phyloP scores from a whole-genome alignment of 1,140 invertebrate genomes.

The Teleopsis dalmanni region DNA sequence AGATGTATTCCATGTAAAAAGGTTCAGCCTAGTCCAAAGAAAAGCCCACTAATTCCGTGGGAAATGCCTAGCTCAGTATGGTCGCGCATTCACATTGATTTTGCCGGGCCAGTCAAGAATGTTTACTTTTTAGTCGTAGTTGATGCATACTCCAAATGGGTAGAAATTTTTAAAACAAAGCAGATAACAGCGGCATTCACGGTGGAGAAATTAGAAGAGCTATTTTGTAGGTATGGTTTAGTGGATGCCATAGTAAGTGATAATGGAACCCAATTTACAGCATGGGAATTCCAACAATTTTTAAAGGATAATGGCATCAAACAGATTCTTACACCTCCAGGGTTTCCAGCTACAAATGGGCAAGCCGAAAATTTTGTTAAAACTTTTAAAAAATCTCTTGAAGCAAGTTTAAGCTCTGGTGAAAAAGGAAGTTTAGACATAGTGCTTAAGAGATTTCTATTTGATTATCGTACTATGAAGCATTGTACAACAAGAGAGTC shows the following conservation, averaged over 20 bases:
- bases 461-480: conserved; percentile 8
- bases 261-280: conserved; percentile 4
- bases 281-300: conserved; percentile 4
- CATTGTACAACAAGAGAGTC: conserved; percentile 6
- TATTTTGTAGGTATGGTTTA: conserved; percentile 6
- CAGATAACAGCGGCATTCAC: conserved; percentile 3
- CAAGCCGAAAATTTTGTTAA: conserved; percentile 6
- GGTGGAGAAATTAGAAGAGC: neutral
- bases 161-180: neutral
- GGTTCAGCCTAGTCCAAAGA: conserved; percentile 5
- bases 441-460: conserved; percentile 4
- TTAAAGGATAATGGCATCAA: neutral
- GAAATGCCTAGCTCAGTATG: conserved; percentile 3
- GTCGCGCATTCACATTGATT: neutral
- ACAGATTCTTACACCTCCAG: neutral
- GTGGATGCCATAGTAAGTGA: neutral
- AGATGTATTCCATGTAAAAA: conserved; percentile 2
- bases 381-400: conserved; percentile 1
- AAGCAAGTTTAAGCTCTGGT: conserved; percentile 1
- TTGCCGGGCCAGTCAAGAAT: neutral
- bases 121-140: neutral
- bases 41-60: conserved; percentile 9
- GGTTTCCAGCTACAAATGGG: conserved; percentile 1
- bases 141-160: neutral
- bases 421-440: conserved; percentile 2